These are phyloP conservation scores for Cyclargus thomasi DNA, from an alignment of 1,140 invertebrate genomes.

Conservation along the genomic window DNA sequence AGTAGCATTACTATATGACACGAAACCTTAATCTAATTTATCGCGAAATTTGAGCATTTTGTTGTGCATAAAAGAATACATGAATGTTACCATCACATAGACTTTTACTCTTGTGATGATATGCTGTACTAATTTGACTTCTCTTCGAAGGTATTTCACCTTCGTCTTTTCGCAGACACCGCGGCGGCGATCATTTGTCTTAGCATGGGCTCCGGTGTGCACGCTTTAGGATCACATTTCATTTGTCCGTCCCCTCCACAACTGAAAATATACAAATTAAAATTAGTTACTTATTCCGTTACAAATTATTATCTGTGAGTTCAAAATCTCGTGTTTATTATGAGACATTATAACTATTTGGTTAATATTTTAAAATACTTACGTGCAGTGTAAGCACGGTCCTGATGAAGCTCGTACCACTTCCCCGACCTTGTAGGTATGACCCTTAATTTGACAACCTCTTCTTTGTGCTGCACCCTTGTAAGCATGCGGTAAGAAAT, in stretches of 20 bases:
- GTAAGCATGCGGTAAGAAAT: slow-evolving; percentile 86
- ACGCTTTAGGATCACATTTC: slow-evolving; percentile 93
- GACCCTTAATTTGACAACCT: slow-evolving; percentile 89
- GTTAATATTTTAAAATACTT: slow-evolving; percentile 71
- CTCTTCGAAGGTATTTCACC: slow-evolving; percentile 76
- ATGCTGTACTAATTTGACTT: slow-evolving; percentile 30
- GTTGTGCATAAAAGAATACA: slow-evolving; percentile 69
- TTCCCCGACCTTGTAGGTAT: slow-evolving; percentile 89
- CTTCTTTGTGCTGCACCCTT: slow-evolving; percentile 82
- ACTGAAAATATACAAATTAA: slow-evolving; percentile 75
- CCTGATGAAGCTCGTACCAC: slow-evolving; percentile 88
- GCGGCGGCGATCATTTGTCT: slow-evolving; percentile 90
- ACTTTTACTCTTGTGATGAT: slow-evolving; percentile 50
- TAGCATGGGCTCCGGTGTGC: slow-evolving; percentile 90
- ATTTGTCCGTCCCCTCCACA: slow-evolving; percentile 93
- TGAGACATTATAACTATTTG: too few relatives aligned
- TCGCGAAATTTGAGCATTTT: slow-evolving; percentile 71
- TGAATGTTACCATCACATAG: slow-evolving; percentile 59
- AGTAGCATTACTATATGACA: slow-evolving; percentile 68
- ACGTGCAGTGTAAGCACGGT: slow-evolving; percentile 94
- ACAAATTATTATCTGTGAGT: too few relatives aligned
- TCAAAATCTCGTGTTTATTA: too few relatives aligned
- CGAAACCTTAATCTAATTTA: slow-evolving; percentile 69
- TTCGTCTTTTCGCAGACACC: slow-evolving; percentile 82
- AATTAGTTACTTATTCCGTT: slow-evolving; percentile 5